Base-by-base conservation (phyloP, 2,888 invertebrate species). In the Sarcophaga rosellei region DNA sequence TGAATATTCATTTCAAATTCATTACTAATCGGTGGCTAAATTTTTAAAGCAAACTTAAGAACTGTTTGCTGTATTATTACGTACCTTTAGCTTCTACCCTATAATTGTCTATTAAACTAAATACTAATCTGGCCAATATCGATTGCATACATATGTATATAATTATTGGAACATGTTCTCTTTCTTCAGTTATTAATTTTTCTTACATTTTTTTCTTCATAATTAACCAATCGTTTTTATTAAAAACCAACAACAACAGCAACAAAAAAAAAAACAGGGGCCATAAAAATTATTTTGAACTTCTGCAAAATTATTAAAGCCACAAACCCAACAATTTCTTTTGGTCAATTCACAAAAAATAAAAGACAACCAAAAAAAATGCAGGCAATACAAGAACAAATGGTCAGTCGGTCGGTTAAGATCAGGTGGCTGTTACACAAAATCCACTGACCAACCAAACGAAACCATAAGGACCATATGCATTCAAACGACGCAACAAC, bases 381-480 rank as follows among this genome's bases (percentile, higher is more conserved):
- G 57, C 21, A 72, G 21, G 1, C 25, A 57, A 20, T 15, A 25
- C 25, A 63, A 69, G 23, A 57, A 76, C 83, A 87, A 83, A 83
- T 84, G 81, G 72, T 77, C 81, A 70, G 72, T 81, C 81, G 73
- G 20, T 66, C 65, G 2, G 35, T 53, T 53, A 12, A 53, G 77
- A 86, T 86, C 86, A 86, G 86, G 86, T 86, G 86, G 83, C 65
- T 84, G 77, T 75, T 78, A 70, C 44, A 82, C 0, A 35, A 61
- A 70, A 59, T 59, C 25, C 57, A 70, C 44, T 63, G 20, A 17
- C 53, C n/a, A 44, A 69, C 3, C n/a, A n/a, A 69, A 75, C 53
- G 72, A 69, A 68, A 76, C 45, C 76, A 35, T 35, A 35, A 10
- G 12, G 62, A 35, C 80, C 84, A 81, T 82, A 77, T 77, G 80